These are phyloP conservation scores for Pterocles burchelli DNA, from an alignment of 2,113 vertebrate genomes.

Conservation along the genomic window DNA sequence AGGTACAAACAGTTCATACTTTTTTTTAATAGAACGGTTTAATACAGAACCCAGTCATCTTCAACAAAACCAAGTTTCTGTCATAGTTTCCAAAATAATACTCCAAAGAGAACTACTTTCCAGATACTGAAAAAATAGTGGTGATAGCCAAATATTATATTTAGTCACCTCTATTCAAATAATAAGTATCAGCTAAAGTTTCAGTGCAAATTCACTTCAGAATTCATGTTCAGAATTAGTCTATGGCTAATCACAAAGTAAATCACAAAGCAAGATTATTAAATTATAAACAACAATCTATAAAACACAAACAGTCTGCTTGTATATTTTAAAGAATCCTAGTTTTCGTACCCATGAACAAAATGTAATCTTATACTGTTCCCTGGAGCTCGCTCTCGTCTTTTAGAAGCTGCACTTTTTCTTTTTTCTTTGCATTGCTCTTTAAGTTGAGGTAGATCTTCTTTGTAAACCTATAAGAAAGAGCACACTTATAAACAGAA, in stretches of 20 bases:
- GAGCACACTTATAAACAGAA: neutral
- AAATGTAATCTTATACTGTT: conserved; percentile 94
- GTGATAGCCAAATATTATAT: neutral
- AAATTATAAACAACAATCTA: neutral
- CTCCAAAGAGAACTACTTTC: neutral
- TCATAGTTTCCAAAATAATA: neutral
- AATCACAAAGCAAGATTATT: neutral
- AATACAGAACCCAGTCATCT: neutral
- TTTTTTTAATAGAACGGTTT: neutral
- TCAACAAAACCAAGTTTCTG: neutral
- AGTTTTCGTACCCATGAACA: conserved; percentile 89
- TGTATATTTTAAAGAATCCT: neutral
- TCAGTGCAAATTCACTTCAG: neutral
- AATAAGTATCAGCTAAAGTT: neutral
- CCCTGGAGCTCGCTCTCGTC: conserved; percentile 86
- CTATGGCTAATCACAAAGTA: neutral
- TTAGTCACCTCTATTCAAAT: neutral
- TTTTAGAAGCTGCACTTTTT: conserved; percentile 87
- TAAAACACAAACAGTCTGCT: neutral
- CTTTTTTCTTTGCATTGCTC: conserved; percentile 96
- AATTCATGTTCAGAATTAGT: neutral
- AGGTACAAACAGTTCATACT: neutral
- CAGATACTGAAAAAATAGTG: neutral
- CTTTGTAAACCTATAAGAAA: conserved; percentile 94
- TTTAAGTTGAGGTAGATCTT: conserved; percentile 99